Evolutionary conservation across 2,888 invertebrate species (phyloP), one percentile per base, ranked within the genome.

Genomic region (Dysmachus trigonus): DNA sequence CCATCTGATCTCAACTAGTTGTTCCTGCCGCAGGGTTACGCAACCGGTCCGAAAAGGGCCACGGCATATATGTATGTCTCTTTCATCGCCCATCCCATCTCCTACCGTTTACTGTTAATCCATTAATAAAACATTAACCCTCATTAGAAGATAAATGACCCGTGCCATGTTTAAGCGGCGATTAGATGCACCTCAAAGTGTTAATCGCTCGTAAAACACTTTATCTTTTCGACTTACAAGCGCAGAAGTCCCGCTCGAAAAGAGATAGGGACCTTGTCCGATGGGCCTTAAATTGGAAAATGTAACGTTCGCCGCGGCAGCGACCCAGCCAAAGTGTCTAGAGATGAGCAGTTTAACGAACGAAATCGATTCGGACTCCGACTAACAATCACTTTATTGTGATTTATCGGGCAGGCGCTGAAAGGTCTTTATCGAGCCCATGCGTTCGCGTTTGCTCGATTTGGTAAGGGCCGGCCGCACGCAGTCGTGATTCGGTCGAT

Each of bases 301-400:
- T 1, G 47, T n/a, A 2, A 18, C 6, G 47, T n/a, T 47, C 47
- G 47, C 62, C 2, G 2, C 62, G 27, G 47, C 62, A 2, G 2
- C 62, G 27, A 10, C 2, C 22, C 22, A 62, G 18, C 62, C 18
- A 22, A 18, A 62, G 27, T 62, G 27, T 62, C 62, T 62, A 10
- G 62, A 62, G 62, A 62, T 62, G 27, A 62, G 7, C 62, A 62
- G 27, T 62, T 15, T 73, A 76, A 38, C 13, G 35, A 76, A 35
- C 13, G 18, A 38, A 76, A 76, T 76, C 38, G 76, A 38, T 38
- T 38, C 76, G 76, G 18, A 8, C 27, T 6, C 10, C 27, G 38
- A 38, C 38, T 22, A 76, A 76, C 76, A 76, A 76, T 76, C 22
- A 22, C 13, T 76, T 76, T 38, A 76, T 76, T 76, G 41, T 76